These are phyloP conservation scores for Anguilla marmorata DNA, from an alignment of 2,797 vertebrate genomes.

Conservation along the genomic window DNA sequence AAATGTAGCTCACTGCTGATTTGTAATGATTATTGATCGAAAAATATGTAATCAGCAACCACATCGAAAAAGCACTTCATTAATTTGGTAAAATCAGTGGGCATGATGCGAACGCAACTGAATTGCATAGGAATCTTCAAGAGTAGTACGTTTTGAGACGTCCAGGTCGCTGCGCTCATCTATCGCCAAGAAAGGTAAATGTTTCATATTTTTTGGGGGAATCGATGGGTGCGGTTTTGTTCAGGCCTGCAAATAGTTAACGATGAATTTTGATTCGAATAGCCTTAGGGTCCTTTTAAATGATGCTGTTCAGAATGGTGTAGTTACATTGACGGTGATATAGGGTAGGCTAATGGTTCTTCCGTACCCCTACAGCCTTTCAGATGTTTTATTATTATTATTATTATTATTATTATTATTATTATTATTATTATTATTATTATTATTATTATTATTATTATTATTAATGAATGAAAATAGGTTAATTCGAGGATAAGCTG, in stretches of 20 bases:
- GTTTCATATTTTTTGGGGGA: not conserved
- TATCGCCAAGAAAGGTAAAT: not conserved
- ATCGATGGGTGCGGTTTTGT: conserved; percentile 4
- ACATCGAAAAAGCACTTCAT: not conserved
- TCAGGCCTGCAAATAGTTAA: conserved; percentile 7
- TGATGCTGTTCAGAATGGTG: not conserved
- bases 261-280: not conserved
- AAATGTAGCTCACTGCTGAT: not conserved
- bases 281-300: not conserved
- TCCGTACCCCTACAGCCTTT: not conserved
- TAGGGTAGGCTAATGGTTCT: not conserved
- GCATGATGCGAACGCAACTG: not conserved
- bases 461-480: not conserved
- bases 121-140: not conserved
- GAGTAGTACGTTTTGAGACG: not conserved
- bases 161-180: not conserved
- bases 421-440: not conserved
- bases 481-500: not conserved
- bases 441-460: not conserved
- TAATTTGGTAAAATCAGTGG: not conserved
- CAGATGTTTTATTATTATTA: not conserved
- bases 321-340: not conserved
- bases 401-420: not conserved
- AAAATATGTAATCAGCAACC: not conserved
- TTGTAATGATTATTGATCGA: not conserved